Evolutionary conservation across 2,888 invertebrate genomes (phyloP).

Genomic region (Tetheella fluctuosa): DNA sequence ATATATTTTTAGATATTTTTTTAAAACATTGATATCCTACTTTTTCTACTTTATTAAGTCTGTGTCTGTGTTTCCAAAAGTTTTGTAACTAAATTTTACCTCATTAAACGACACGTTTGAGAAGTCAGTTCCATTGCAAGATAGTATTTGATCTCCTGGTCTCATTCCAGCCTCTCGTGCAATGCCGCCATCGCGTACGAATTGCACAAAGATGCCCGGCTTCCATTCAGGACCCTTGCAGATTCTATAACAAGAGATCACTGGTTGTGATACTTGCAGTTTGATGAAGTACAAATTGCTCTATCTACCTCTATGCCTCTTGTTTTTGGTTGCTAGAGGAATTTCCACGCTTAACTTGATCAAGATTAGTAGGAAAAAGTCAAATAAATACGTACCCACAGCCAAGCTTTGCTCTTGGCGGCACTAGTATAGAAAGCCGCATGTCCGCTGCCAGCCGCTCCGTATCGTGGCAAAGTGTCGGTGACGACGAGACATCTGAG

Average conservation of each 20-base stretch:
- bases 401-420: slow-evolving; percentile 92
- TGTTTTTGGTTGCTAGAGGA: background rate
- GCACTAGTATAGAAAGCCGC: slow-evolving; percentile 90
- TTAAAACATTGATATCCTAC: too few species aligned
- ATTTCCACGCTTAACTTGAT: background rate
- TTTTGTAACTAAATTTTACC: slow-evolving; percentile 69
- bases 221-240: slow-evolving; percentile 94
- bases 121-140: slow-evolving; percentile 93
- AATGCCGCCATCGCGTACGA: slow-evolving; percentile 94
- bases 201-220: slow-evolving; percentile 95
- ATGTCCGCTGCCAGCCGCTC: slow-evolving; percentile 86
- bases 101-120: slow-evolving; percentile 91
- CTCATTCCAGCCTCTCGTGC: slow-evolving; percentile 94
- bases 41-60: too few species aligned
- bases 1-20: too few species aligned
- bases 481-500: slow-evolving; percentile 80
- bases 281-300: too few species aligned
- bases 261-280: background rate
- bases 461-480: slow-evolving; percentile 74
- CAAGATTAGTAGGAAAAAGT: background rate
- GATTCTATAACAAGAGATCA: slow-evolving; percentile 80
- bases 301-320: too few species aligned
- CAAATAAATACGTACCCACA: slow-evolving; percentile 86
- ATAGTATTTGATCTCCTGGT: slow-evolving; percentile 95
- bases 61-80: too few species aligned